These are phyloP conservation scores for Lagorchestes hirsutus DNA, from an alignment of 2,797 vertebrate species.

Conservation along the genomic window DNA sequence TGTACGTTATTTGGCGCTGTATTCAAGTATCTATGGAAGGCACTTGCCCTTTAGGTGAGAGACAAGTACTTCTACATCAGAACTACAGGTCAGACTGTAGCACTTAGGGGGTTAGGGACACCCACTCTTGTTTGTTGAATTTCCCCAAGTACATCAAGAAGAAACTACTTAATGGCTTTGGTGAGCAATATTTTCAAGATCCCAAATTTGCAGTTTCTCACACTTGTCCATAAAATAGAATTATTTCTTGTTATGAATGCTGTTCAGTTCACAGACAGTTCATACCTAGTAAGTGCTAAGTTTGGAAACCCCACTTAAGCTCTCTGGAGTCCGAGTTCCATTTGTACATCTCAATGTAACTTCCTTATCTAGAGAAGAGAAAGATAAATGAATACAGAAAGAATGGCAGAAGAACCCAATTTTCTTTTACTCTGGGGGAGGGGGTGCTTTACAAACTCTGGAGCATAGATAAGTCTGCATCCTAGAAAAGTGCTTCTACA, in stretches of 20 bases:
- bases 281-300: slow-evolving; percentile 46
- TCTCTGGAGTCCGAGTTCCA: slow-evolving; percentile 40
- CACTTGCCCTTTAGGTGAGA: slow-evolving; percentile 11
- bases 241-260: slow-evolving; percentile 10
- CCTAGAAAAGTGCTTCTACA: background rate
- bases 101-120: background rate
- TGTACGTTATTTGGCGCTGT: background rate
- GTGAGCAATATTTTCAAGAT: background rate
- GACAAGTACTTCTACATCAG: background rate
- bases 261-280: slow-evolving; percentile 28
- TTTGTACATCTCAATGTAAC: slow-evolving; percentile 63
- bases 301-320: slow-evolving; percentile 29
- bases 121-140: background rate
- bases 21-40: slow-evolving; percentile 26
- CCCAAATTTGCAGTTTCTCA: slow-evolving; percentile 30
- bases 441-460: background rate
- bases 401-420: slow-evolving; percentile 31
- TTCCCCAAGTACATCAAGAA: slow-evolving; percentile 21
- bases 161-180: background rate
- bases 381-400: slow-evolving; percentile 43
- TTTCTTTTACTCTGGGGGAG: slow-evolving; percentile 27
- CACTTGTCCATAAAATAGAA: slow-evolving; percentile 20
- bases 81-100: background rate
- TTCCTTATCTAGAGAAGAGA: slow-evolving; percentile 38
- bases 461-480: background rate